Evolutionary conservation across 2,113 vertebrate genomes (phyloP), one percentile per base, ranked within the genome.

Genomic region (Butorides virescens): DNA sequence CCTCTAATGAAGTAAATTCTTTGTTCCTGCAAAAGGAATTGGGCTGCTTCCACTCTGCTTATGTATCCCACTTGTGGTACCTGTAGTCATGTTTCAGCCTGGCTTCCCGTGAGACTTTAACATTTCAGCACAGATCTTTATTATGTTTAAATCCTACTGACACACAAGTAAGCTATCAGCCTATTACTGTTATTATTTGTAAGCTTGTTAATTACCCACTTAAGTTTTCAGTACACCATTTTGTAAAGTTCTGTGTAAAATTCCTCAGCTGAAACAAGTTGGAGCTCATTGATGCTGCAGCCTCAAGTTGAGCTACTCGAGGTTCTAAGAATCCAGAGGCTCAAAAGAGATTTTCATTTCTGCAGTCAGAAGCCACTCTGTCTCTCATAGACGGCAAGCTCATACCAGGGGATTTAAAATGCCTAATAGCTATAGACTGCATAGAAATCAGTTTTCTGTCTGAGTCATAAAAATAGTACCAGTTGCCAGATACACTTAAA

Each of bases 401-500:
- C 36, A 76, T 90, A 86, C 74, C 47, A 63, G 56, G 44, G 52
- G 44, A 55, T 88, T 97, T 95, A 59, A 93, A 95, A 88, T 93
- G 53, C 23, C 71, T 93, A 77, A 80, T 92, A 97, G 77, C 46
- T 46, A 50, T 8, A 82, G 70, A 52, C 58, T 86, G 66, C 66
- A 29, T 8, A 73, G 56, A 92, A 97, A 86, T 90, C 75, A 61
- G 55, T 80, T 96, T 94, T 70, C 70, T 78, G 7, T 82, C 77
- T n/a, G 59, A 90, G 65, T 95, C 71, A 80, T 65, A 92, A 86
- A 93, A 96, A 82, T 67, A 93, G 47, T 49, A 36, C 88, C n/a
- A 50, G 74, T 92, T 96, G 93, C 90, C 92, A 97, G 84, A 88
- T 67, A 95, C 15, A 46, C 11, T 67, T 76, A 36, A 96, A 96